Percentiles rank a stretch among this genome's conserved stretches.
phyloP scores from a whole-genome alignment of 2,888 invertebrate species.

The Nasonovia ribisnigri region DNA sequence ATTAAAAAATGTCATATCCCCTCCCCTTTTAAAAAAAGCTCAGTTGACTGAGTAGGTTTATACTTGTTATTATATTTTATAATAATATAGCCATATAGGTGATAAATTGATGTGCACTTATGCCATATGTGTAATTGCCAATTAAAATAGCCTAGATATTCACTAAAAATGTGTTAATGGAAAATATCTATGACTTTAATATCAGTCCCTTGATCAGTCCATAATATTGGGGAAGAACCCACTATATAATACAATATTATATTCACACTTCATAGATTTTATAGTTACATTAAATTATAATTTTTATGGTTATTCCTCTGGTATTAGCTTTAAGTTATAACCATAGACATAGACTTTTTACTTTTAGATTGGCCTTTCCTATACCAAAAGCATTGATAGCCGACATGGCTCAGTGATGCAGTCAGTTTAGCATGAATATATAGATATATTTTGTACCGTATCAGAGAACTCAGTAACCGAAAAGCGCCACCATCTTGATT shows the following conservation, averaged over 20 bases:
- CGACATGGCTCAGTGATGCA: no score
- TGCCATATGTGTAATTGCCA: neutral
- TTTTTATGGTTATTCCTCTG: neutral
- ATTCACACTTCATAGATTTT: neutral
- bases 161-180: neutral
- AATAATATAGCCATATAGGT: no score
- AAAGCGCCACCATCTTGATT: no score
- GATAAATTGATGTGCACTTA: neutral
- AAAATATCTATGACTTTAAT: neutral
- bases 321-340: no score
- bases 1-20: no score
- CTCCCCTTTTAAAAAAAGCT: no score
- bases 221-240: neutral
- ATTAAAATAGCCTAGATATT: neutral
- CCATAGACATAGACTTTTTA: no score
- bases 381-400: no score
- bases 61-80: neutral
- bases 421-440: no score
- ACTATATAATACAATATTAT: neutral
- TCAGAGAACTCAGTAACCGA: no score
- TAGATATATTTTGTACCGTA: no score
- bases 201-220: neutral
- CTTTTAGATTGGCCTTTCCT: no score
- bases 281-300: neutral
- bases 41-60: neutral